A percentile compares a stretch with the other conserved stretches of the same genome.
These are phyloP conservation scores for Oreochromis spilurus DNA, from an alignment of 2,113 vertebrate species.

Conservation along the genomic window DNA sequence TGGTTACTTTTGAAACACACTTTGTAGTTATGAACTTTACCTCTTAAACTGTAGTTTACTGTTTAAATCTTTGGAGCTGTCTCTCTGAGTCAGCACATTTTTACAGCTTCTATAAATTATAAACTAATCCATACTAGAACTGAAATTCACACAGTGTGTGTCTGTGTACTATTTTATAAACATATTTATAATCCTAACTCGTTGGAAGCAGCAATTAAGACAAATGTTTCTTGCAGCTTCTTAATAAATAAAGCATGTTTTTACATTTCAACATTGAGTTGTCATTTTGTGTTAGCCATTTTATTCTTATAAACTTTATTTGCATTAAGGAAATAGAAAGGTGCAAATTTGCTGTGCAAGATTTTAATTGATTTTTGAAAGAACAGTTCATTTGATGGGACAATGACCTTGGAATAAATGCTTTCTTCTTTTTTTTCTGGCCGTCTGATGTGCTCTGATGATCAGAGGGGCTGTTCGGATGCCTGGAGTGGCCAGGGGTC, in stretches of 20 bases:
- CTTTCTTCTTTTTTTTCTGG: neutral
- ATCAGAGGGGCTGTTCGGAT: conserved; percentile 73
- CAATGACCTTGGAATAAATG: conserved; percentile 76
- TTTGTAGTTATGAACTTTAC: neutral
- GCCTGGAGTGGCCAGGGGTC: conserved; percentile 69
- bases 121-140: neutral
- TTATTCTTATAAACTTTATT: neutral
- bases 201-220: neutral
- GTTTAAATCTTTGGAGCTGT: neutral
- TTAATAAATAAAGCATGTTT: neutral
- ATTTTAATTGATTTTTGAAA: conserved; percentile 12
- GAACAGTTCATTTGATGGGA: conserved; percentile 36
- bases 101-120: neutral
- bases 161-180: neutral
- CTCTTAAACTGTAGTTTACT: neutral
- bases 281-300: neutral
- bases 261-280: neutral
- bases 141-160: neutral
- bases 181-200: neutral
- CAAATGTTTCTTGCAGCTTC: neutral
- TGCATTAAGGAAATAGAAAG: neutral
- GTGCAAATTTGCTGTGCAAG: neutral
- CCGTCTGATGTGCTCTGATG: conserved; percentile 60
- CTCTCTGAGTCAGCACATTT: neutral
- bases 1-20: neutral